These are phyloP conservation scores for Henricia sp. DNA, from an alignment of 53 echinoderm and acorn worm species.

Conservation along the genomic window DNA sequence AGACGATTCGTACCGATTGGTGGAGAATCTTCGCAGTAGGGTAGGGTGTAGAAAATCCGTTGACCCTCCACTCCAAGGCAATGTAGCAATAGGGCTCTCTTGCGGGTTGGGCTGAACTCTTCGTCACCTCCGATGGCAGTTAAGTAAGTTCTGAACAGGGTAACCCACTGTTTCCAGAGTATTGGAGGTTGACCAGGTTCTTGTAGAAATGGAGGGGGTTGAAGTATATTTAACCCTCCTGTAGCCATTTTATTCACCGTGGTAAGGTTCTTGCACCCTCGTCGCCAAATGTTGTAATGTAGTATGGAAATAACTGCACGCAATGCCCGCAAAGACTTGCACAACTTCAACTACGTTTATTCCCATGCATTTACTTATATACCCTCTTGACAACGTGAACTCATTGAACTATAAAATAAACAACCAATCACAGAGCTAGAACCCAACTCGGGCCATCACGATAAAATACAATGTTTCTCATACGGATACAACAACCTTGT, in stretches of 20 bases:
- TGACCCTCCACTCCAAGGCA: constrained; percentile 27
- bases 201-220: constrained; percentile 52
- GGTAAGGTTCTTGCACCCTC: constrained; percentile 24
- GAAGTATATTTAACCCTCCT: constrained; percentile 30
- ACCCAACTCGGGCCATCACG: no score
- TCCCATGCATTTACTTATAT: no score
- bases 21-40: background rate
- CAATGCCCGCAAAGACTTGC: no score
- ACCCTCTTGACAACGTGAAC: no score
- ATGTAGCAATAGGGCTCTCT: constrained; percentile 34
- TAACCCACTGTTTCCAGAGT: constrained; percentile 51
- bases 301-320: no score
- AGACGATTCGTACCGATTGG: background rate
- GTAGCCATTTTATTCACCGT: constrained; percentile 12
- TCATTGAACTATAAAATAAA: no score
- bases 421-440: no score
- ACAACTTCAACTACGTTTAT: no score
- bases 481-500: no score
- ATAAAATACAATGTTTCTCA: no score
- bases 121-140: constrained; percentile 26
- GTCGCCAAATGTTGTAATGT: constrained; percentile 53
- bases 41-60: background rate
- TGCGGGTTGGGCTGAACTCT: constrained; percentile 1
- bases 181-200: constrained; percentile 38
- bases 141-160: constrained; percentile 20